Percentiles rank a stretch among this genome's conserved stretches.
Evolutionary conservation across 2,113 vertebrate species (phyloP).

Genomic region (Thinocorus orbignyianus): DNA sequence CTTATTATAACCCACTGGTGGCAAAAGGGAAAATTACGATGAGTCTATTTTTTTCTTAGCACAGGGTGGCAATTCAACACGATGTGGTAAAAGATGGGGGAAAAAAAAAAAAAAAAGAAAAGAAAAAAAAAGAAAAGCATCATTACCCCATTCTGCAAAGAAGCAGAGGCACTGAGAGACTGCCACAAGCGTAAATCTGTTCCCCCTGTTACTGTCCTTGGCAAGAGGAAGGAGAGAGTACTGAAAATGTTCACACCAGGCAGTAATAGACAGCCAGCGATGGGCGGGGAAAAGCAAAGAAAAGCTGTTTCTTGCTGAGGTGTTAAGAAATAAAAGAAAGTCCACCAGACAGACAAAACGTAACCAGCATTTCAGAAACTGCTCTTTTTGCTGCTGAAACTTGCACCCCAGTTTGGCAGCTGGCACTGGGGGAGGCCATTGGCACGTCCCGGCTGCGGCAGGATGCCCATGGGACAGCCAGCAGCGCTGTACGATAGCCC

Average conservation of each 20-base stretch:
- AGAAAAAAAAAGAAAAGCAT: not conserved
- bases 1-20: not conserved
- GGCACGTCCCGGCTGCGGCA: fast-evolving
- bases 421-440: not conserved
- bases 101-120: not conserved
- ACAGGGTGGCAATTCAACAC: not conserved
- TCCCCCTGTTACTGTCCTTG: not conserved
- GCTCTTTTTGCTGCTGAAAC: not conserved
- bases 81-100: not conserved
- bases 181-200: not conserved
- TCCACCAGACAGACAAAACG: not conserved
- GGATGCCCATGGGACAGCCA: fast-evolving
- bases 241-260: not conserved
- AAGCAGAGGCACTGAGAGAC: not conserved
- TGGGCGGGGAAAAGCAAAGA: not conserved
- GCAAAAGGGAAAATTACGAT: not conserved
- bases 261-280: not conserved
- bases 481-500: not conserved
- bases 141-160: not conserved
- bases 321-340: not conserved
- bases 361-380: not conserved
- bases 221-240: not conserved
- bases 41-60: not conserved
- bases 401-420: not conserved
- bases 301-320: slow-evolving; percentile 7